Conservation (phyloP, 2,888 invertebrate genomes). For the Melolontha melolontha region DNA sequence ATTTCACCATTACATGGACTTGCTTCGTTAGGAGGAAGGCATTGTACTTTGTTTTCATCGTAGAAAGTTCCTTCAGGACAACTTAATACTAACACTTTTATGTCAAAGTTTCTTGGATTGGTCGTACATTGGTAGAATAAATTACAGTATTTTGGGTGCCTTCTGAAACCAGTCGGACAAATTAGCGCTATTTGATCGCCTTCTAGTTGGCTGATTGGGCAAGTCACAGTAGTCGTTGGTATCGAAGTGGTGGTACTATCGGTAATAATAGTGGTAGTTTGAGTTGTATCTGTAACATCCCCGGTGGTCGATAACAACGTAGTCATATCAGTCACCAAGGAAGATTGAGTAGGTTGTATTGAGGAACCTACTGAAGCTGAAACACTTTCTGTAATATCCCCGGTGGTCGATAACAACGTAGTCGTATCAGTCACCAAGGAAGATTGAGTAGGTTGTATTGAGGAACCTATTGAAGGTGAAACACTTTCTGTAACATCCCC, state of each 20-base stretch:
- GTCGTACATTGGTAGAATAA: slow-evolving; percentile 86
- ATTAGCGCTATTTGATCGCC: slow-evolving; percentile 79
- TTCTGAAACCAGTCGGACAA: slow-evolving; percentile 85
- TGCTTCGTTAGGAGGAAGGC: slow-evolving; percentile 74
- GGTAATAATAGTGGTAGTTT: slow-evolving; percentile 41
- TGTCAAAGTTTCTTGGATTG: slow-evolving; percentile 73
- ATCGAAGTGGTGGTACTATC: slow-evolving; percentile 50
- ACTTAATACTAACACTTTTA: slow-evolving; percentile 79
- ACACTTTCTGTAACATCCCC: background rate
- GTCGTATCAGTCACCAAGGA: slow-evolving; percentile 19
- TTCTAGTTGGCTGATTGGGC: slow-evolving; percentile 71
- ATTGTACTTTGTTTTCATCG: slow-evolving; percentile 79
- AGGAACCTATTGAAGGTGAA: background rate
- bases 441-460: too few species aligned
- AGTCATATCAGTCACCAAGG: slow-evolving; percentile 21
- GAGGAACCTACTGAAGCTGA: background rate
- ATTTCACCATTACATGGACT: slow-evolving; percentile 71
- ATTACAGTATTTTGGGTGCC: slow-evolving; percentile 86
- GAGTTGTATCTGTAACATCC: slow-evolving; percentile 30
- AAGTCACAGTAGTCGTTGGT: slow-evolving; percentile 55
- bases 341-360: too few species aligned
- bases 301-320: slow-evolving; percentile 23
- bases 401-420: slow-evolving; percentile 23
- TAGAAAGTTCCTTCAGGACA: slow-evolving; percentile 84
- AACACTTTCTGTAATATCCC: background rate